These are phyloP conservation scores for Eudasyphora cyanicolor DNA, from an alignment of 2,888 invertebrate species.

Conservation along the genomic window DNA sequence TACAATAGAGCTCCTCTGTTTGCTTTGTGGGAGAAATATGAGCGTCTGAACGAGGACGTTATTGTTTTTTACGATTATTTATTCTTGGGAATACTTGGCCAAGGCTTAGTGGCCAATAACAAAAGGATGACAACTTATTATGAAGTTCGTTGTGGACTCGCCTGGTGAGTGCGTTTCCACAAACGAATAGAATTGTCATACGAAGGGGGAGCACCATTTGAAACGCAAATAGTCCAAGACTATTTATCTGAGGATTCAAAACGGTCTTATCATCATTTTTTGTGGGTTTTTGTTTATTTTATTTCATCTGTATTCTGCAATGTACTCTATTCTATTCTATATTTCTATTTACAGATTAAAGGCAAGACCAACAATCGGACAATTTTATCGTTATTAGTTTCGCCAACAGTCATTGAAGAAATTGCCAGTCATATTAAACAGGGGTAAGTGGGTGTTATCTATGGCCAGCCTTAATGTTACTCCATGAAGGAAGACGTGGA, in stretches of 20 bases:
- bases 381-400: conserved; percentile 91
- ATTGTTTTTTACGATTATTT: conserved; percentile 2
- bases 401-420: conserved; percentile 85
- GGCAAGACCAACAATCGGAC: conserved; percentile 94
- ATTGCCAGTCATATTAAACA: conserved; percentile 81
- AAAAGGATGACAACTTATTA: conserved; percentile 18
- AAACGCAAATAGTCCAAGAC: conserved; percentile 9
- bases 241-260: conserved; percentile 35
- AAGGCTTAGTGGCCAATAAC: neutral
- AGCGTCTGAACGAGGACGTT: neutral
- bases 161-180: neutral
- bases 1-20: neutral
- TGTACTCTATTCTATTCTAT: conserved; percentile 25
- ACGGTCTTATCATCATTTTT: conserved; percentile 61
- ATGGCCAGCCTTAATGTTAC: neutral
- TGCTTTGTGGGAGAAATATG: neutral
- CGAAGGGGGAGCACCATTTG: neutral
- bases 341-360: conserved; percentile 76
- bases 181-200: neutral
- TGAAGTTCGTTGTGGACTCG: neutral
- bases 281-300: conserved; percentile 23
- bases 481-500: neutral
- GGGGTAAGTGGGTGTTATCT: conserved; percentile 75
- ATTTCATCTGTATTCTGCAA: too few species aligned
- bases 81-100: neutral